Evolutionary conservation across 1,140 invertebrate genomes (phyloP).

Genomic region (Archivesica marissinica): DNA sequence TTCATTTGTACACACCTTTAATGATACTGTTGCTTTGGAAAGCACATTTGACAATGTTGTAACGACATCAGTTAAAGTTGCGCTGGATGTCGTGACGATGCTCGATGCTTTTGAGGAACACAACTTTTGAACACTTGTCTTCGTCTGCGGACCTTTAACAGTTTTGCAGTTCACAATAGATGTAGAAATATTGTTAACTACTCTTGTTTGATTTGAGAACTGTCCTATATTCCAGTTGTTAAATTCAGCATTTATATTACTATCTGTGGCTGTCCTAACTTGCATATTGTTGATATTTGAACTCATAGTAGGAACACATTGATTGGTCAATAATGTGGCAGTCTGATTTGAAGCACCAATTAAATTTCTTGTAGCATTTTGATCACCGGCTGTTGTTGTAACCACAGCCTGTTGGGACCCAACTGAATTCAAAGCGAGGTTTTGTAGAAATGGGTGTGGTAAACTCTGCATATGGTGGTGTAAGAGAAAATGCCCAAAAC

Average conservation of each 20-base stretch:
- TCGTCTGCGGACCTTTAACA: not conserved
- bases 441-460: constrained; percentile 58
- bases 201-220: constrained; percentile 27
- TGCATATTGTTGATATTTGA: constrained; percentile 27
- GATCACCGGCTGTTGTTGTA: constrained; percentile 14
- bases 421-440: not conserved
- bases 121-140: constrained; percentile 17
- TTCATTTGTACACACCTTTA: not conserved
- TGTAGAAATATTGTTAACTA: not conserved
- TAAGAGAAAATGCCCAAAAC: constrained; percentile 72
- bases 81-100: constrained; percentile 17
- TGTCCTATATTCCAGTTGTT: constrained; percentile 53
- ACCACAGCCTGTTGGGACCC: constrained; percentile 17
- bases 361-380: constrained; percentile 40
- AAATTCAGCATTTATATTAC: constrained; percentile 45
- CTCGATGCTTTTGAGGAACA: constrained; percentile 1
- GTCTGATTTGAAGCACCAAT: constrained; percentile 28
- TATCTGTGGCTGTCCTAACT: constrained; percentile 15
- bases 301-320: constrained; percentile 19
- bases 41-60: constrained; percentile 26
- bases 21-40: not conserved
- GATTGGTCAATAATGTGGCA: constrained; percentile 12
- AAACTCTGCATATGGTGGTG: constrained; percentile 71
- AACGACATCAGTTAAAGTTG: constrained; percentile 3
- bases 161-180: constrained; percentile 1